A percentile compares a stretch with the other conserved stretches of the same genome.
Conservation (phyloP, 2,797 vertebrate species). For the Rhinoraja longicauda region DNA sequence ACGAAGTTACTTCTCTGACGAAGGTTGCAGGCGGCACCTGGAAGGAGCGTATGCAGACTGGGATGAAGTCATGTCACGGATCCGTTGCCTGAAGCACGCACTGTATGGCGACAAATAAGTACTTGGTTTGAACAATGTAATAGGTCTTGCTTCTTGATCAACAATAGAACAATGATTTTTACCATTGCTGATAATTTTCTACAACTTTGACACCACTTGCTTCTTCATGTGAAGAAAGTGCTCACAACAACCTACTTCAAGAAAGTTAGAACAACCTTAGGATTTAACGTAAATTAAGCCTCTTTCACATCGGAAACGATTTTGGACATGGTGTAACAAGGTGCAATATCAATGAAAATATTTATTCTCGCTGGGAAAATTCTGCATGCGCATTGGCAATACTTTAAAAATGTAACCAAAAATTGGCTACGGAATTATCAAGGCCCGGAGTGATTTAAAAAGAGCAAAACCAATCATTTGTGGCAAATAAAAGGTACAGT, state of each 20-base stretch:
- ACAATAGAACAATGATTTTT: neutral
- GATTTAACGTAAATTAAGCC: neutral
- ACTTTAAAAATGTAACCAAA: neutral
- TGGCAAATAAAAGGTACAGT: neutral
- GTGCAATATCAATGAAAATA: neutral
- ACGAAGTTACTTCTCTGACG: slow-evolving; percentile 56
- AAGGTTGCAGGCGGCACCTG: slow-evolving; percentile 60
- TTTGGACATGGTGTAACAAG: neutral
- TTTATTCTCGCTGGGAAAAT: neutral
- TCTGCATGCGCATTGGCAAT: neutral
- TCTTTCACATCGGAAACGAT: neutral
- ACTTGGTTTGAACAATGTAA: neutral
- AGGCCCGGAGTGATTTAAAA: neutral
- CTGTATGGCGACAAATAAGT: slow-evolving; percentile 52
- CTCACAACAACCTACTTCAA: neutral
- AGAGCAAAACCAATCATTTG: neutral
- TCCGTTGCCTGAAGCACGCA: slow-evolving; percentile 63
- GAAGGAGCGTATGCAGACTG: slow-evolving; percentile 90
- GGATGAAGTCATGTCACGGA: slow-evolving; percentile 88
- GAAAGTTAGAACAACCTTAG: neutral
- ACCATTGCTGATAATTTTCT: neutral
- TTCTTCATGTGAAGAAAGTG: neutral
- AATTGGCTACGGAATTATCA: neutral
- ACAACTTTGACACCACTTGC: no score
- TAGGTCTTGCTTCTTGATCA: neutral